phyloP scores from a whole-genome alignment of 2,797 vertebrate genomes.

The Tympanoctomys barrerae region DNA sequence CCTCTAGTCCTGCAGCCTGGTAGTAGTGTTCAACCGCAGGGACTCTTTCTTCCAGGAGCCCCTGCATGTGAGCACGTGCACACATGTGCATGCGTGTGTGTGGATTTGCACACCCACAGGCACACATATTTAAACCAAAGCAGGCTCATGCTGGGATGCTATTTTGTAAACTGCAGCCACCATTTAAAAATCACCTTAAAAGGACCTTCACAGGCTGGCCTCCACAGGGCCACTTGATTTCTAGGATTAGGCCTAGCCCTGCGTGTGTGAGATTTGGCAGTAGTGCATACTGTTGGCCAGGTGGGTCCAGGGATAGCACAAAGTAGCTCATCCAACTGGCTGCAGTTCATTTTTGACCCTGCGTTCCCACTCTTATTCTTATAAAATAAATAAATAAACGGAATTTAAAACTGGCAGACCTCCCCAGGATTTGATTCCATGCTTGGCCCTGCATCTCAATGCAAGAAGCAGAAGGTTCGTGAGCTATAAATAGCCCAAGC shows the following conservation, averaged over 20 bases:
- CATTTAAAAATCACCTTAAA: slow-evolving; percentile 74
- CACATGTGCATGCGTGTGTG: no score
- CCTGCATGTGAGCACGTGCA: accelerated
- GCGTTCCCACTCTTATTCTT: slow-evolving; percentile 22
- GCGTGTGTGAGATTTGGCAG: accelerated
- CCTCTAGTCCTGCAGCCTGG: neutral
- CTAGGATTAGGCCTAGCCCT: slow-evolving; percentile 48
- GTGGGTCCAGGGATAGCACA: neutral
- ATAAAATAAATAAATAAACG: slow-evolving; percentile 57
- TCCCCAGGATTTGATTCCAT: slow-evolving; percentile 75
- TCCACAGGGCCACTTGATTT: slow-evolving; percentile 9
- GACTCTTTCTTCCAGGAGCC: neutral
- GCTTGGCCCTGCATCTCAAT: slow-evolving; percentile 80
- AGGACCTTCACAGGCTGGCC: slow-evolving; percentile 62
- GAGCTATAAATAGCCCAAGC: slow-evolving; percentile 75
- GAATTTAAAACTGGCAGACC: slow-evolving; percentile 70
- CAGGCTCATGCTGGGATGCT: slow-evolving; percentile 2
- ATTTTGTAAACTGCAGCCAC: slow-evolving; percentile 60
- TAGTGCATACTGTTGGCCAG: neutral
- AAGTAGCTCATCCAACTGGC: neutral
- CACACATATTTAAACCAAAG: slow-evolving; percentile 8
- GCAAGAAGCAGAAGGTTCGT: slow-evolving; percentile 81
- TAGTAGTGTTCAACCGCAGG: neutral
- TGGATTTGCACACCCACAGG: accelerated
- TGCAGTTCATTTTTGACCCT: slow-evolving; percentile 30